Base-by-base conservation (phyloP, 37 sponge, comb jelly and placozoan species). In the Chondrilla cf. caribensis region DNA sequence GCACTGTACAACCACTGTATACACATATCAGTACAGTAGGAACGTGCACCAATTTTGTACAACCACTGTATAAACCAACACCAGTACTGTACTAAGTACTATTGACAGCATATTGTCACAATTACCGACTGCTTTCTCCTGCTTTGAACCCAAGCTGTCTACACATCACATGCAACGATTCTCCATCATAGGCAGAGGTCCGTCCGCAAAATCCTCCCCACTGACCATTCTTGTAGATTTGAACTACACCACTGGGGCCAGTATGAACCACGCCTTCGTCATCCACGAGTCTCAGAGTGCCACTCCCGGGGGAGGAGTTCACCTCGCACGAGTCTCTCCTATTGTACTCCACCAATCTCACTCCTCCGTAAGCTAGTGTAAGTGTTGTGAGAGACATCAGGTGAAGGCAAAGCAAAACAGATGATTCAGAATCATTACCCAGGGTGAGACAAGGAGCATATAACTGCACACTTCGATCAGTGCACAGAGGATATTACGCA, bases 61-160 rank as follows among this genome's bases (percentile, higher is more conserved):
- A 55, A 55, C 11, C 17, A 17, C 17, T 11, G 11, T 55, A 55
- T 55, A 55, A 19, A 55, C 17, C 11, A 19, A 55, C 17, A 55
- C 17, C 17, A 17, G 11, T 19, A 55, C 17, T 55, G 17, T 55
- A 55, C 57, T n/a, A n/a, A n/a, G n/a, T n/a, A n/a, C n/a, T n/a
- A n/a, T n/a, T n/a, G n/a, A n/a, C n/a, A n/a, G n/a, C n/a, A n/a
- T n/a, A n/a, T n/a, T n/a, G n/a, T 14, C 51, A 67, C 32, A 67
- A 26, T 67, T 3, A 67, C 68, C 33, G 32, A 28, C 33, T 33
- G 17, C 33, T 4, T 3, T 26, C 33, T 32, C 31, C 29, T 28
- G 35, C 35, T 33, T 32, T 67, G 68, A 31, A 67, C 15, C 68
- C 68, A n/a, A 67, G 68, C 68, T 67, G 68, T 1, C 68, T 28